Percentiles rank a stretch among this genome's conserved stretches.
phyloP scores from a whole-genome alignment of 2,113 vertebrate species.

The Riparia riparia region DNA sequence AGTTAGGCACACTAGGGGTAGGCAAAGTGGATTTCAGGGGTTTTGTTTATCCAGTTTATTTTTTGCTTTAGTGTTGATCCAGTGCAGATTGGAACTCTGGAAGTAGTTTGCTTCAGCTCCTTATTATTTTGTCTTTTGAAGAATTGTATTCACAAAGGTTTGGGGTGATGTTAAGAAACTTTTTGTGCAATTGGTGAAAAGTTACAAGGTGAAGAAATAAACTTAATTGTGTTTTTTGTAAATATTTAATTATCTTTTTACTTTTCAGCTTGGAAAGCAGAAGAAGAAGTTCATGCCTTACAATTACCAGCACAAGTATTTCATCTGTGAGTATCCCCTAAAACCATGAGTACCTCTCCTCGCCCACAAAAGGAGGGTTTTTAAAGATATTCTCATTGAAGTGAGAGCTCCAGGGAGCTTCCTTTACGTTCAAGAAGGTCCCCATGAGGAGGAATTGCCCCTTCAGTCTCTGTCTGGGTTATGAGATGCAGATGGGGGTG shows the following conservation, averaged over 20 bases:
- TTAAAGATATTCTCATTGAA: background rate
- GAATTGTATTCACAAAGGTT: background rate
- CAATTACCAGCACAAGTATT: constrained; percentile 85
- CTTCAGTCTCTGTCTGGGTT: background rate
- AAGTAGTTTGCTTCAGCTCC: background rate
- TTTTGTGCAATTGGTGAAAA: background rate
- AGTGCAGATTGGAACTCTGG: background rate
- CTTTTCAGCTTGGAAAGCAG: constrained; percentile 81
- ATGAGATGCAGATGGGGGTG: background rate
- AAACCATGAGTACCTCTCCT: background rate
- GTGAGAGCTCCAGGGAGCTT: background rate
- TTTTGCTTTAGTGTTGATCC: background rate
- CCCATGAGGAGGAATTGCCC: background rate
- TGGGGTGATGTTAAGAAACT: background rate
- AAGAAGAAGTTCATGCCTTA: constrained; percentile 87
- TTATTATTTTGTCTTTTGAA: background rate
- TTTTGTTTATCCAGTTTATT: background rate
- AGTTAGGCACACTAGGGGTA: background rate
- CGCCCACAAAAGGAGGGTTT: background rate
- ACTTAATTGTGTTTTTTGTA: background rate
- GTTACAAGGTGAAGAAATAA: background rate
- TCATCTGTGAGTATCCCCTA: constrained; percentile 77
- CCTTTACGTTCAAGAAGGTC: fast-evolving
- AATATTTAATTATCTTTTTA: background rate
- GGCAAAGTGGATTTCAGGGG: background rate